Conservation (phyloP, 2,888 invertebrate genomes). For the Phasia obesa region DNA sequence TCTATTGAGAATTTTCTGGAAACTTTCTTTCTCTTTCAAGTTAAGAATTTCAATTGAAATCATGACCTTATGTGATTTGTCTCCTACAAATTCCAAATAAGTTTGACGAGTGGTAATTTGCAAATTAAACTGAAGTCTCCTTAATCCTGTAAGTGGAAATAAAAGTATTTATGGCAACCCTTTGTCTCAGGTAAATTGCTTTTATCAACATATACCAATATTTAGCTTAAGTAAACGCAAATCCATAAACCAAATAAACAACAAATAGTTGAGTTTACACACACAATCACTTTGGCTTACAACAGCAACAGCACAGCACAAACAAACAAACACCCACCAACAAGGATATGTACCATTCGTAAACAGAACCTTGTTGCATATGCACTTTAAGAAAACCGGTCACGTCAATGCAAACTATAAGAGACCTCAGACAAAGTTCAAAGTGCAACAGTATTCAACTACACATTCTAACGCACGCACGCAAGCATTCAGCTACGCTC, state of each 20-base stretch:
- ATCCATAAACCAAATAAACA: conserved; percentile 14
- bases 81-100: no score
- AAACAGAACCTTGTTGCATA: conserved; percentile 44
- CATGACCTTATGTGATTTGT: no score
- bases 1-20: no score
- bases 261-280: neutral
- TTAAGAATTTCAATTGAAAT: no score
- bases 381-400: conserved; percentile 52
- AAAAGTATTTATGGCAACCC: conserved; percentile 5
- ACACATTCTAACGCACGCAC: conserved; percentile 17
- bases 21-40: no score
- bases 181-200: conserved; percentile 16
- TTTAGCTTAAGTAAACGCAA: conserved; percentile 6
- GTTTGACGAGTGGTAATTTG: no score
- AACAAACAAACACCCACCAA: no score
- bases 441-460: conserved; percentile 74
- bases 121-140: no score
- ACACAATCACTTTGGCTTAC: neutral
- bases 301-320: conserved; percentile 32
- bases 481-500: neutral
- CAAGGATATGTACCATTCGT: conserved; percentile 21
- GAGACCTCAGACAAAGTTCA: conserved; percentile 65
- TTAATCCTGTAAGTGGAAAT: no score
- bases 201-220: conserved; percentile 25
- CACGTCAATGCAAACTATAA: conserved; percentile 60